phyloP scores from a whole-genome alignment of 2,888 invertebrate species.

The Brachyopa scutellaris region DNA sequence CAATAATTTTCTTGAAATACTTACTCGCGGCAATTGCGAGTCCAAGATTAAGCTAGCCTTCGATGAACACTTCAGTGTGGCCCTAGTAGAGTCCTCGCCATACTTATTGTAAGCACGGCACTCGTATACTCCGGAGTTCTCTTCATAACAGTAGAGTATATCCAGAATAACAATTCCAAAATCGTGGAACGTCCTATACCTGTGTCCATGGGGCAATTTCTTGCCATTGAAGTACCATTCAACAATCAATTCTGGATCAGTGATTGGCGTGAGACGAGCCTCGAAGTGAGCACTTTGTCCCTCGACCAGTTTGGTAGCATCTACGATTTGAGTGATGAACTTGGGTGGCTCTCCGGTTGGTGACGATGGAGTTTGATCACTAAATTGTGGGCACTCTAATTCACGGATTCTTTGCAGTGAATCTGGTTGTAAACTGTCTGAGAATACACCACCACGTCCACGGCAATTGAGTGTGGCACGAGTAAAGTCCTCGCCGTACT shows the following conservation, averaged over 20 bases:
- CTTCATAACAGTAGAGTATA: slow-evolving; percentile 97
- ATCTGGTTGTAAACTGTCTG: slow-evolving; percentile 95
- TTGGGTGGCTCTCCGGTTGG: slow-evolving; percentile 92
- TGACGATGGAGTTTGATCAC: slow-evolving; percentile 85
- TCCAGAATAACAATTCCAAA: slow-evolving; percentile 98
- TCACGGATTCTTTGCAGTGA: slow-evolving; percentile 94
- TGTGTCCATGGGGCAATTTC: slow-evolving; percentile 95
- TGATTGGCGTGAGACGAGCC: slow-evolving; percentile 95
- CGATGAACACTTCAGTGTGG: slow-evolving; percentile 92
- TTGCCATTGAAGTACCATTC: slow-evolving; percentile 98
- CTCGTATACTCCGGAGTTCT: slow-evolving; percentile 96
- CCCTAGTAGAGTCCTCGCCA: slow-evolving; percentile 93
- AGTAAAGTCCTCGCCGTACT: slow-evolving; percentile 94
- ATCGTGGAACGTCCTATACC: slow-evolving; percentile 98
- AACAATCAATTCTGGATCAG: slow-evolving; percentile 96
- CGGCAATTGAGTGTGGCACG: slow-evolving; percentile 92
- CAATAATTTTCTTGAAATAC: slow-evolving; percentile 74
- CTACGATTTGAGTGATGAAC: slow-evolving; percentile 93
- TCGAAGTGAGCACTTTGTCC: slow-evolving; percentile 97
- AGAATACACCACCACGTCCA: slow-evolving; percentile 92
- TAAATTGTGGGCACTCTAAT: slow-evolving; percentile 86
- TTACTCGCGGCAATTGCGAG: slow-evolving; percentile 94
- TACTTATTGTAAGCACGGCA: slow-evolving; percentile 96
- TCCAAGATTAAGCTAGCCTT: slow-evolving; percentile 95
- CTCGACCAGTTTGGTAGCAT: slow-evolving; percentile 93